Conservation (phyloP, 2,113 vertebrate genomes). For the Oncorhynchus clarkii region DNA sequence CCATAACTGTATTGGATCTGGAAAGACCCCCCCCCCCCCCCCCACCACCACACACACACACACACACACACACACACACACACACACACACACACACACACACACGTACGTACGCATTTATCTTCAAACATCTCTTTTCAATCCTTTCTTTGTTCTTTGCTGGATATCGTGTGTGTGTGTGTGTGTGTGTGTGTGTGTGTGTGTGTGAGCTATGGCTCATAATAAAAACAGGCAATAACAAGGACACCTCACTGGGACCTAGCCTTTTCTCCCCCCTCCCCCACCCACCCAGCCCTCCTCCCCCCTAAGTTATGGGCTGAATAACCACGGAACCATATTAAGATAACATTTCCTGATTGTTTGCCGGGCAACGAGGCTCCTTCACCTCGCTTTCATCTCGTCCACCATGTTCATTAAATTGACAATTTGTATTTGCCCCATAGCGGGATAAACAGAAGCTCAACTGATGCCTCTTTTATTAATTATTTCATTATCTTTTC, state of each 20-base stretch:
- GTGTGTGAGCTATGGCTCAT: conserved; percentile 81
- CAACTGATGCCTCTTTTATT: conserved; percentile 72
- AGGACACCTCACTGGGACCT: conserved; percentile 85
- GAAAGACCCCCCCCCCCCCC: conserved; percentile 42
- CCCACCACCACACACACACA: no score
- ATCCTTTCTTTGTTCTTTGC: conserved; percentile 25
- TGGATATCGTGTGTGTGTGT: conserved; percentile 6
- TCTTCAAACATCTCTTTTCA: not conserved
- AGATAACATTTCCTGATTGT: conserved; percentile 87
- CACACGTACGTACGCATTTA: conserved; percentile 13
- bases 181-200: conserved; percentile 66
- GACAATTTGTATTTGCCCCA: conserved; percentile 78
- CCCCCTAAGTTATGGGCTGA: conserved; percentile 82
- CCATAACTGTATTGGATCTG: conserved; percentile 46
- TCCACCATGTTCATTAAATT: conserved; percentile 79
- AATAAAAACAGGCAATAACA: conserved; percentile 95
- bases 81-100: conserved; percentile 1
- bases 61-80: conserved; percentile 13
- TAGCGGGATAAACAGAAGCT: conserved; percentile 75
- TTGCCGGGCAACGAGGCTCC: conserved; percentile 75
- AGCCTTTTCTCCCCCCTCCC: conserved; percentile 66
- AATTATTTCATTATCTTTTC: conserved; percentile 71
- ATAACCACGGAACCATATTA: conserved; percentile 87
- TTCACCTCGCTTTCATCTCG: conserved; percentile 74
- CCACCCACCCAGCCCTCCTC: conserved; percentile 38